A percentile compares a stretch with the other conserved stretches of the same genome.
Evolutionary conservation across 2,113 vertebrate genomes (phyloP).

Genomic region (Pteruthius melanotis): DNA sequence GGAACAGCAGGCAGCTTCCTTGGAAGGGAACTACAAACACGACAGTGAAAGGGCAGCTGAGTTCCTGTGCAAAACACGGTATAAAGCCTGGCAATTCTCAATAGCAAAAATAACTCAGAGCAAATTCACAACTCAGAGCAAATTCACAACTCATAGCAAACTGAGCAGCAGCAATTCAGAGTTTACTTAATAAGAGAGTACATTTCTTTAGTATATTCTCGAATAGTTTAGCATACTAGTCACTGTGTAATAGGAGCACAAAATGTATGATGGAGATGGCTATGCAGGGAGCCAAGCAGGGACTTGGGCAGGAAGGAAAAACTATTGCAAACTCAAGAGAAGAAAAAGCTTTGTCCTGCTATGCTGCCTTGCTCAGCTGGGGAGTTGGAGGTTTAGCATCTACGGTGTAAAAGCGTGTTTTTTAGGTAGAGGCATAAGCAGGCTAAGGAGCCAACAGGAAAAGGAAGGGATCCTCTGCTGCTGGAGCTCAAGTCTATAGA

Average conservation of each 20-base stretch:
- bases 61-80: not conserved
- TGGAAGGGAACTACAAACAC: not conserved
- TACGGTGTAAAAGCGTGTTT: not conserved
- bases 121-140: not conserved
- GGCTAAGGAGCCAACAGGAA: not conserved
- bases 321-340: not conserved
- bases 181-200: not conserved
- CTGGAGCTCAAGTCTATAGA: not conserved
- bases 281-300: not conserved
- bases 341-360: not conserved
- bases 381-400: not conserved
- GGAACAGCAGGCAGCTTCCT: slow-evolving; percentile 7
- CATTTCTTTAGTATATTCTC: not conserved
- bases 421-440: not conserved
- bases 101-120: slow-evolving; percentile 5
- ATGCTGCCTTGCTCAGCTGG: not conserved
- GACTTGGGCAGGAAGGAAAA: not conserved
- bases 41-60: not conserved
- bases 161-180: not conserved
- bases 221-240: not conserved
- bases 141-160: slow-evolving; percentile 1
- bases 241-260: not conserved
- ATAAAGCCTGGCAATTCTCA: slow-evolving; percentile 12
- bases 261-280: not conserved
- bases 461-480: not conserved